Percentiles rank a stretch among this genome's conserved stretches.
Evolutionary conservation across 2,113 vertebrate genomes (phyloP).

Genomic region (Turdus rufiventris): DNA sequence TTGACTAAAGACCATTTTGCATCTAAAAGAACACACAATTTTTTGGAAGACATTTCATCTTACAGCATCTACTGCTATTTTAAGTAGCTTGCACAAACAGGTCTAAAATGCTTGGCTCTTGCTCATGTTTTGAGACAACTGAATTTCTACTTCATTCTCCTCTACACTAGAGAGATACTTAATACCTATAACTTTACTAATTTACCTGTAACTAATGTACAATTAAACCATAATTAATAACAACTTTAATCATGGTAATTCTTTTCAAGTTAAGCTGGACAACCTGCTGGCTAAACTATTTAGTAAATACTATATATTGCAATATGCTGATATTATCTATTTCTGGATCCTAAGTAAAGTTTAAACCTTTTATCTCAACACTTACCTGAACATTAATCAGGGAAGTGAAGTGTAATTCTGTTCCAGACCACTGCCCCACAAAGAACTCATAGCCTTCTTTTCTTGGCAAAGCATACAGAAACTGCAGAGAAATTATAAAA

Average conservation of each 20-base stretch:
- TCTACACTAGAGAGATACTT: not conserved
- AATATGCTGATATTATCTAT: not conserved
- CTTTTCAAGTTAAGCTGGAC: not conserved
- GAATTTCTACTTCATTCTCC: not conserved
- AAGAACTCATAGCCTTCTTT: slow-evolving; percentile 95
- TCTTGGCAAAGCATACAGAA: slow-evolving; percentile 90
- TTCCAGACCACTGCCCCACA: slow-evolving; percentile 88
- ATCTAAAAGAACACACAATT: not conserved
- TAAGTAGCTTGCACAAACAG: not conserved
- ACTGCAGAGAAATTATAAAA: slow-evolving; percentile 69
- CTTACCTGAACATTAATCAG: slow-evolving; percentile 94
- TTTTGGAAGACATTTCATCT: not conserved
- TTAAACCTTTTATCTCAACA: not conserved
- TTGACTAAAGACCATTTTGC: not conserved
- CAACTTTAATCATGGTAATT: not conserved
- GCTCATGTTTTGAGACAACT: not conserved
- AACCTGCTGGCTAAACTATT: not conserved
- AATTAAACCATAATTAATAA: not conserved
- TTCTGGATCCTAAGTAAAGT: not conserved
- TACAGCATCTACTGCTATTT: not conserved
- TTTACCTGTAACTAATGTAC: not conserved
- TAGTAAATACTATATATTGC: not conserved
- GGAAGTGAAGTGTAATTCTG: slow-evolving; percentile 91
- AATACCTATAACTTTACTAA: not conserved
- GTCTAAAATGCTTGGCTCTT: not conserved